A percentile compares a stretch with the other conserved stretches of the same genome.
phyloP scores from a whole-genome alignment of 2,888 invertebrate genomes.

The Pheosia tremula region DNA sequence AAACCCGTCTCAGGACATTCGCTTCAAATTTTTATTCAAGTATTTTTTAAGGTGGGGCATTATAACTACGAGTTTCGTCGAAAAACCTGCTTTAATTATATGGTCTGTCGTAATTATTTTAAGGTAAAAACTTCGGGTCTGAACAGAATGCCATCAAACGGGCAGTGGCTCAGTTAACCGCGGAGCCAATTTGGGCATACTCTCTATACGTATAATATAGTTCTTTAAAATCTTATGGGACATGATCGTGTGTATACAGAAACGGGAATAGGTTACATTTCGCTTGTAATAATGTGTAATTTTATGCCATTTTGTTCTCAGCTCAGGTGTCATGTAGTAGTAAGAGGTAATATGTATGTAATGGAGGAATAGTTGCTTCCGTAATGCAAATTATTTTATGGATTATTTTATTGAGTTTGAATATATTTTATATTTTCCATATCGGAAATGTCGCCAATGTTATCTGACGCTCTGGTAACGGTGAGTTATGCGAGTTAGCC shows the following conservation, averaged over 20 bases:
- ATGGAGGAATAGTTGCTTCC: too few species aligned
- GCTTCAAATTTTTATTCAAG: constrained; percentile 11
- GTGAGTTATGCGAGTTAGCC: constrained; percentile 28
- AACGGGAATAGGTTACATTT: too few species aligned
- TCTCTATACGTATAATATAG: background rate
- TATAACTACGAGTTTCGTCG: constrained; percentile 9
- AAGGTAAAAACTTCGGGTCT: constrained; percentile 14
- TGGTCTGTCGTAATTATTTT: constrained; percentile 12
- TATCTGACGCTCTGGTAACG: constrained; percentile 37
- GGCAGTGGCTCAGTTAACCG: constrained; percentile 11
- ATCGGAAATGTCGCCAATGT: constrained; percentile 13
- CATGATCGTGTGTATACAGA: too few species aligned
- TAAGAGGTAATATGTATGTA: too few species aligned
- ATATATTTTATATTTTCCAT: constrained; percentile 6
- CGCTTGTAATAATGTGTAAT: too few species aligned
- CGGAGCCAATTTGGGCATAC: background rate
- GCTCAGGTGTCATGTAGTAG: too few species aligned
- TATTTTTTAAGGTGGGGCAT: constrained; percentile 14
- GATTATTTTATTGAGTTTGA: background rate
- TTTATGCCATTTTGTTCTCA: too few species aligned
- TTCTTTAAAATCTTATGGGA: too few species aligned
- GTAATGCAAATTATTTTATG: too few species aligned
- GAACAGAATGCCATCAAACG: constrained; percentile 6
- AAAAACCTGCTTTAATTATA: constrained; percentile 22
- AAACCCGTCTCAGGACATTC: constrained; percentile 15